Evolutionary conservation across 2,113 vertebrate genomes (phyloP).

Genomic region (Marmota flaviventris): DNA sequence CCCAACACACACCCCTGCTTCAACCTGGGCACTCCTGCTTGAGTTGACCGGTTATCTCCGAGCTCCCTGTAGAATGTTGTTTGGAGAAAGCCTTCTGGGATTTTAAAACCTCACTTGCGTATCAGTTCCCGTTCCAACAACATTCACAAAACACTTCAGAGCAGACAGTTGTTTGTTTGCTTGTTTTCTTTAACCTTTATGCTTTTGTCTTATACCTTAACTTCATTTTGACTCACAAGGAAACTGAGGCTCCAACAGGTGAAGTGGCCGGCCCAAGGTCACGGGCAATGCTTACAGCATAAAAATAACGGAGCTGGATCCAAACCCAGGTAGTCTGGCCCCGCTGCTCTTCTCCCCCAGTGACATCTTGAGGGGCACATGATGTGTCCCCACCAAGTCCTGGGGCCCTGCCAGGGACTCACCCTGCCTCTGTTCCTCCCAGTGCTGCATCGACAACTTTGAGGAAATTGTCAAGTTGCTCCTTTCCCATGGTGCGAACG

Average conservation of each 20-base stretch:
- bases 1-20: neutral
- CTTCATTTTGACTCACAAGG: neutral
- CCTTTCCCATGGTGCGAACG: slow-evolving; percentile 93
- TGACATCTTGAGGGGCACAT: neutral
- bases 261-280: neutral
- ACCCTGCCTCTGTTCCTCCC: slow-evolving; percentile 63
- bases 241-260: neutral
- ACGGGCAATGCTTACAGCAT: neutral
- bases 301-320: neutral
- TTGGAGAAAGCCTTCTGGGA: slow-evolving; percentile 4
- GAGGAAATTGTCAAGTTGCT: slow-evolving; percentile 97
- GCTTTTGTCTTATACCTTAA: neutral
- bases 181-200: neutral
- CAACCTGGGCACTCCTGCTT: neutral
- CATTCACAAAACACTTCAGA: neutral
- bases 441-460: slow-evolving; percentile 99
- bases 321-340: neutral
- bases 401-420: neutral
- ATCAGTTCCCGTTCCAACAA: neutral
- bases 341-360: fast-evolving
- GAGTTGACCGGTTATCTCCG: neutral
- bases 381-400: fast-evolving
- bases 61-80: neutral
- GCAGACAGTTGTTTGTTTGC: too few relatives aligned
- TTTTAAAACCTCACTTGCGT: slow-evolving; percentile 16